Percentiles rank a stretch among this genome's conserved stretches.
Conservation (phyloP, 1,140 invertebrate genomes). For the Laupala kohalensis region DNA sequence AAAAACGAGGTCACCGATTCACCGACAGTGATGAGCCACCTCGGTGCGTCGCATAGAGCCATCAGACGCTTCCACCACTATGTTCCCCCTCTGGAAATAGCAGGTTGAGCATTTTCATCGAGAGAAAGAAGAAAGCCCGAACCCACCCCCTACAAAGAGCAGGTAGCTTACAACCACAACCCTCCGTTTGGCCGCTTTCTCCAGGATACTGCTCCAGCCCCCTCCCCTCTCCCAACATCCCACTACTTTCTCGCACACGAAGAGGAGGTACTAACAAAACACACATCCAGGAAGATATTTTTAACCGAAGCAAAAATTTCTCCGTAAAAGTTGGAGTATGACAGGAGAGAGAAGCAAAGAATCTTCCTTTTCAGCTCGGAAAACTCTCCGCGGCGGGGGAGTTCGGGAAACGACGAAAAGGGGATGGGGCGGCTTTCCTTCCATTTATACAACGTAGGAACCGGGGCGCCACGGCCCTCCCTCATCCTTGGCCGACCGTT, state of each 20-base stretch:
- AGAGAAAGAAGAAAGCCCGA: neutral
- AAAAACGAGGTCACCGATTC: neutral
- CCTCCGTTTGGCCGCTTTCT: neutral
- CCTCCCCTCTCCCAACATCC: no score
- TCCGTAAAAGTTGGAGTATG: no score
- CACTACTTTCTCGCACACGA: neutral
- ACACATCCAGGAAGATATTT: no score
- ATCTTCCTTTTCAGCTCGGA: no score
- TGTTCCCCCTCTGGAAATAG: neutral
- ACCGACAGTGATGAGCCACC: no score
- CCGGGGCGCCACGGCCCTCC: no score
- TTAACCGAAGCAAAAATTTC: neutral
- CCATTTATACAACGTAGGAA: no score
- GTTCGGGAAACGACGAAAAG: neutral
- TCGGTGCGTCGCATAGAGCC: neutral
- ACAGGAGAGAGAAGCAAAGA: no score
- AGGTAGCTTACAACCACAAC: neutral
- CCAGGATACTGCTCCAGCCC: neutral
- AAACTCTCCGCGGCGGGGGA: no score
- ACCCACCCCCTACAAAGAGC: neutral
- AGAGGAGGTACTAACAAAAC: neutral
- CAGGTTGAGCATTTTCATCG: neutral
- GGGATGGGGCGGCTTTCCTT: no score
- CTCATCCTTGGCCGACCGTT: no score
- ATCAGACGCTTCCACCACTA: no score